Evolutionary conservation across 2,797 vertebrate species (phyloP).

Genomic region (Tenualosa ilisha): DNA sequence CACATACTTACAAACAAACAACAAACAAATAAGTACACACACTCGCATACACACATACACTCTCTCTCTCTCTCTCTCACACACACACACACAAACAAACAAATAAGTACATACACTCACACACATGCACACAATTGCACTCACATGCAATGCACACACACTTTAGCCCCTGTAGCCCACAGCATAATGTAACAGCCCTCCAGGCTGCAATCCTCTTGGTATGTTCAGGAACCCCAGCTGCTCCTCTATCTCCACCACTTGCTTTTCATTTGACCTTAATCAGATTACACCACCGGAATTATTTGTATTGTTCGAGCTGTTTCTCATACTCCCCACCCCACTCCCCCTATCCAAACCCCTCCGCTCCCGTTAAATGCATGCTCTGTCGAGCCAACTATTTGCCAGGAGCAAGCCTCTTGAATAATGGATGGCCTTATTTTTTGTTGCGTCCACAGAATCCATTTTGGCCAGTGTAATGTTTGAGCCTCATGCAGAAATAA

Average conservation of each 20-base stretch:
- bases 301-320: conserved; percentile 69
- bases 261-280: conserved; percentile 69
- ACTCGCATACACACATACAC: background rate
- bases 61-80: background rate
- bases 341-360: conserved; percentile 37
- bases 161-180: conserved; percentile 43
- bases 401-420: conserved; percentile 73
- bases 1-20: conserved; percentile 42
- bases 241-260: conserved; percentile 62
- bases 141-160: background rate
- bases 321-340: conserved; percentile 41
- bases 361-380: conserved; percentile 66
- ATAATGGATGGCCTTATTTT: conserved; percentile 74
- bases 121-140: background rate
- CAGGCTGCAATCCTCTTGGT: conserved; percentile 59
- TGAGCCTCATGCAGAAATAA: conserved; percentile 65
- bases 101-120: background rate
- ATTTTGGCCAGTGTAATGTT: conserved; percentile 68
- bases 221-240: conserved; percentile 57
- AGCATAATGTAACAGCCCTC: conserved; percentile 60
- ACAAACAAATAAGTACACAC: background rate
- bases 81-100: background rate
- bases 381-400: conserved; percentile 68
- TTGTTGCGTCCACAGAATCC: conserved; percentile 71
- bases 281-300: conserved; percentile 68